Conservation (phyloP, 2,797 vertebrate genomes). For the Halcyon chelicuti region DNA sequence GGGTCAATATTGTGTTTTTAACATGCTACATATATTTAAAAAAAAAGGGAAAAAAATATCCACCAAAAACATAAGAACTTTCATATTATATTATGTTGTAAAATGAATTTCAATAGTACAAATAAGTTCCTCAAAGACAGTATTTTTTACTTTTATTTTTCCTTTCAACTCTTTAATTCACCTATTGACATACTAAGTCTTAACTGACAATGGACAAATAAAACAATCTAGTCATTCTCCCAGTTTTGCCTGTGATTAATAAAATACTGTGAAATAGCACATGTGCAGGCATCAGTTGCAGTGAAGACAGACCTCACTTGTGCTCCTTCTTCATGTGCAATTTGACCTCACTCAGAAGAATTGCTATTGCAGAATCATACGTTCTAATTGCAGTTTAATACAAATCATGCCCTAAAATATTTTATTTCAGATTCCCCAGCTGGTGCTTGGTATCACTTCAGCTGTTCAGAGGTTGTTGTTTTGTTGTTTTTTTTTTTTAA, state of each 20-base stretch:
- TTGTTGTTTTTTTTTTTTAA: not conserved
- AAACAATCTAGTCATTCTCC: not conserved
- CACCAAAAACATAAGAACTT: not conserved
- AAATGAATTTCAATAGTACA: not conserved
- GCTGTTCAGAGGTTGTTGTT: constrained; percentile 70
- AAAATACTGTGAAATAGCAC: not conserved
- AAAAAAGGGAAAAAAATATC: not conserved
- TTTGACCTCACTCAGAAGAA: constrained; percentile 69
- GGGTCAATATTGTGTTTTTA: constrained; percentile 9
- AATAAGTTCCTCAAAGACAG: not conserved
- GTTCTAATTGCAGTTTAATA: constrained; percentile 69
- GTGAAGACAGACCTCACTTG: constrained; percentile 41
- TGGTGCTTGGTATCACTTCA: constrained; percentile 74
- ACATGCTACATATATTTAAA: not conserved
- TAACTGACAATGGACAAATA: not conserved
- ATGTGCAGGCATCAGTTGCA: constrained; percentile 17
- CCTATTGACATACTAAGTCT: not conserved
- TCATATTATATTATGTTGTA: not conserved
- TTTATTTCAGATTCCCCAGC: constrained; percentile 76
- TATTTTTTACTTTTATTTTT: not conserved
- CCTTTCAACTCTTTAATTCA: not conserved
- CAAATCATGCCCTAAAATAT: constrained; percentile 72
- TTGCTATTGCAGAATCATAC: constrained; percentile 48
- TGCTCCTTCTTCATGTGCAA: constrained; percentile 46
- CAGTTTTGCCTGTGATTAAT: not conserved